A percentile compares a stretch with the other conserved stretches of the same genome.
phyloP scores from a whole-genome alignment of 2,888 invertebrate species.

The Uropetala carovei region DNA sequence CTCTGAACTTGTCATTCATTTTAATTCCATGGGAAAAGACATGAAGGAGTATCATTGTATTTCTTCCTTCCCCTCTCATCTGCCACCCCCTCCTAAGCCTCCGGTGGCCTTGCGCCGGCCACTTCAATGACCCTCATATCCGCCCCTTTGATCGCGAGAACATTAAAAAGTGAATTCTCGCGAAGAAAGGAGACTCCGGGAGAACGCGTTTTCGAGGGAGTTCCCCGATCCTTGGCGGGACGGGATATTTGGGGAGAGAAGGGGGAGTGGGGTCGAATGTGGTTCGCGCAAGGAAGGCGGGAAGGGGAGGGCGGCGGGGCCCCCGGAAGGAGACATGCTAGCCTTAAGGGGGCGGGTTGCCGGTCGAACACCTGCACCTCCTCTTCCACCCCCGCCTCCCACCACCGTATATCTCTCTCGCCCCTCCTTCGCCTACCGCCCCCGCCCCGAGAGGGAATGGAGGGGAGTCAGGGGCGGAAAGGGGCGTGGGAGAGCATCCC shows the following conservation, averaged over 20 bases:
- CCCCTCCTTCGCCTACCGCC: no score
- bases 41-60: conserved; percentile 37
- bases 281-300: not conserved
- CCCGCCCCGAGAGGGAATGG: not conserved
- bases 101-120: conserved; percentile 1
- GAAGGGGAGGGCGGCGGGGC: not conserved
- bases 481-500: conserved; percentile 65
- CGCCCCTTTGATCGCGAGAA: not conserved
- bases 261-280: not conserved
- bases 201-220: not conserved
- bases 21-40: conserved; percentile 27
- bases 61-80: conserved; percentile 13
- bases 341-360: not conserved
- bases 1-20: conserved; percentile 29
- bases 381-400: conserved; percentile 24
- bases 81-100: not conserved
- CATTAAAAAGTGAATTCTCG: not conserved
- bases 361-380: conserved; percentile 58
- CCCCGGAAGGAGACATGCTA: conserved; percentile 49
- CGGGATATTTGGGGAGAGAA: not conserved
- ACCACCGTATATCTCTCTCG: conserved; percentile 5
- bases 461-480: conserved; percentile 66
- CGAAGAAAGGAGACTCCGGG: conserved; percentile 21
- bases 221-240: not conserved
- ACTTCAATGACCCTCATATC: conserved; percentile 3